Base-by-base conservation (phyloP, 2,113 vertebrate species). In the Podarcis raffonei region DNA sequence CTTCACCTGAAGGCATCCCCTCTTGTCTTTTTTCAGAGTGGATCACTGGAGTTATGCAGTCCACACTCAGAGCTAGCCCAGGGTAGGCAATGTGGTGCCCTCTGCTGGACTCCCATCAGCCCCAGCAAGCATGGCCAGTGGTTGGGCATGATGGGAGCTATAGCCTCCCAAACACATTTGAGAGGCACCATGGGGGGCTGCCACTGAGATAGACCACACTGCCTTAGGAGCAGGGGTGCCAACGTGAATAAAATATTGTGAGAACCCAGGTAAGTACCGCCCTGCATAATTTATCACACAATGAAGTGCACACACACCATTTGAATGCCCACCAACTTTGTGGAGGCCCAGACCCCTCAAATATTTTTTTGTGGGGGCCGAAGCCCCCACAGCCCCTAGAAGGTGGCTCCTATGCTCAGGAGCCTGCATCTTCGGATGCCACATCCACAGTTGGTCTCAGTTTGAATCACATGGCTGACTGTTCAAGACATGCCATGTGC, bases 1-100 rank as follows among this genome's bases (percentile, higher is more conserved):
- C 78, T 89, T 71, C 37, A 85, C 32, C 13, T 77, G 74, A 87
- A 23, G 48, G 69, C 74, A 13, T 81, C 83, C 78, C 69, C 62
- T 23, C 68, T 11, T 85, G 39, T 6, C 80, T 77, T 15, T 3
- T 62, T 74, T 69, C 37, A 27, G 0, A 25, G 20, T n/a, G 82
- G 75, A 18, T 20, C 5, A 18, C 77, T 27, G 69, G 59, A 23
- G 32, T 80, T 69, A 75, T 23, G 75, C 16, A 0, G 0, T 35
- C 62, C 74, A 83, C 32, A 37, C 77, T 32, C 16, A 13, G 48
- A 53, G 75, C 16, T 9, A 0, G 8, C 2, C 12, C 13, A 5
- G 23, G 37, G 11, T 79, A 13, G 42, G 23, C 42, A 79, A 16
- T 3, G 37, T 53, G 39, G 13, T 53, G 76, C 42, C 23, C 25